Evolutionary conservation across 2,113 vertebrate genomes (phyloP), one percentile per base, ranked within the genome.

Genomic region (Mugil cephalus): DNA sequence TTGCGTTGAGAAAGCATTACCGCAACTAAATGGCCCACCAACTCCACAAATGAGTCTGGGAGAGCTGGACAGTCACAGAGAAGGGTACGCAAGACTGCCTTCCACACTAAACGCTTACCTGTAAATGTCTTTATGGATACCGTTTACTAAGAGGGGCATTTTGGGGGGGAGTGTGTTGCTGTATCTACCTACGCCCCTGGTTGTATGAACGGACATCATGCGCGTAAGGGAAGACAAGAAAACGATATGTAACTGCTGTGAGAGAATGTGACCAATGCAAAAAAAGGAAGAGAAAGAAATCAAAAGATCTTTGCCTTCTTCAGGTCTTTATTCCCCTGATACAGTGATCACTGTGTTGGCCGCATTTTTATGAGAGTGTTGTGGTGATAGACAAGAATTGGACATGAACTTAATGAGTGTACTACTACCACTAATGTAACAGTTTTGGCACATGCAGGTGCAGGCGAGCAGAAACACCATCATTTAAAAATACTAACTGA

Each of bases 121-220:
- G 95, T 96, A 96, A 55, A 96, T 92, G 84, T 94, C 94, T 94
- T 96, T 97, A 90, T 95, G 93, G 94, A 94, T 95, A 94, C 95
- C 89, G 59, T 94, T 98, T 88, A 95, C 94, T 95, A 98, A 93
- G 70, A 98, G 95, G 94, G 95, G 95, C 96, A 97, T 96, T 96
- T 95, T 96, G 87, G 95, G 96, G 69, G 95, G 96, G 69, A 98
- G 94, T 74, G 94, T 96, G 94, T 96, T 96, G 96, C 88, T 96
- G 89, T 94, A 88, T 91, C 95, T 96, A 96, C 92, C 84, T 94
- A 94, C 83, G 86, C 91, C 93, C 95, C 96, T 96, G 93, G 84
- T 93, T 79, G 51, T 62, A 55, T 83, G 68, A 85, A 60, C 54
- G 77, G 60, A 85, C 59, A 30, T 84, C 87, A 94, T 83, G 91